Evolutionary conservation across 2,888 invertebrate genomes (phyloP).

Genomic region (Ecdyonurus torrentis): DNA sequence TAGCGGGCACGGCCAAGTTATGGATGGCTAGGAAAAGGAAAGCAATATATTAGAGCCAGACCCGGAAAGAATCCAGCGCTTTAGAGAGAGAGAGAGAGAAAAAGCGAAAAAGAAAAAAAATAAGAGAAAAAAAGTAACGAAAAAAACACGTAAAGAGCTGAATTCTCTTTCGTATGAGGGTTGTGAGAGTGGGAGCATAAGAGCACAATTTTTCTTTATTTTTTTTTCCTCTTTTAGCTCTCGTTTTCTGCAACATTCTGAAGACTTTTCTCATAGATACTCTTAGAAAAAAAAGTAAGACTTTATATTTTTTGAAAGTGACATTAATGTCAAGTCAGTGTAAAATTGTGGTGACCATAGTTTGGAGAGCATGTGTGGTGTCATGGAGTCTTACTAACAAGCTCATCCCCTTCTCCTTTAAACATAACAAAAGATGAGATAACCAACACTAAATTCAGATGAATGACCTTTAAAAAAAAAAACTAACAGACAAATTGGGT

Average conservation of each 20-base stretch:
- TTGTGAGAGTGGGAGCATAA: not conserved
- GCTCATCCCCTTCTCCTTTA: not conserved
- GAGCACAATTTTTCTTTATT: not conserved
- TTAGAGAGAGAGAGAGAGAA: not conserved
- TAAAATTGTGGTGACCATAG: not conserved
- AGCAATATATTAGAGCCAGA: slow-evolving; percentile 2
- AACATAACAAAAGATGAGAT: not conserved
- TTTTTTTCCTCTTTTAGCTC: not conserved
- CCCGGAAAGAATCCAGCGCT: slow-evolving; percentile 1
- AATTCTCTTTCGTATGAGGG: not conserved
- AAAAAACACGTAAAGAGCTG: not conserved
- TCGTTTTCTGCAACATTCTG: not conserved
- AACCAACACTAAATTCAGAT: not conserved
- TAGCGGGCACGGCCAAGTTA: too few relatives aligned
- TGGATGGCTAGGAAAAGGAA: slow-evolving; percentile 4
- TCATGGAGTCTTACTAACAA: not conserved
- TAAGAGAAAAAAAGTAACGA: not conserved
- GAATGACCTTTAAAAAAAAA: not conserved
- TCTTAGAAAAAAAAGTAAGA: not conserved
- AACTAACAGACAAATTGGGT: not conserved
- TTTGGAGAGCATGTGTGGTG: too few relatives aligned
- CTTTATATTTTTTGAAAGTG: not conserved
- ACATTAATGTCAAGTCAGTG: not conserved
- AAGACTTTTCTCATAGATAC: not conserved
- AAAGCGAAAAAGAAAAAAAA: not conserved